Evolutionary conservation across 1,140 invertebrate species (phyloP).

Genomic region (Notospermus geniculatus): DNA sequence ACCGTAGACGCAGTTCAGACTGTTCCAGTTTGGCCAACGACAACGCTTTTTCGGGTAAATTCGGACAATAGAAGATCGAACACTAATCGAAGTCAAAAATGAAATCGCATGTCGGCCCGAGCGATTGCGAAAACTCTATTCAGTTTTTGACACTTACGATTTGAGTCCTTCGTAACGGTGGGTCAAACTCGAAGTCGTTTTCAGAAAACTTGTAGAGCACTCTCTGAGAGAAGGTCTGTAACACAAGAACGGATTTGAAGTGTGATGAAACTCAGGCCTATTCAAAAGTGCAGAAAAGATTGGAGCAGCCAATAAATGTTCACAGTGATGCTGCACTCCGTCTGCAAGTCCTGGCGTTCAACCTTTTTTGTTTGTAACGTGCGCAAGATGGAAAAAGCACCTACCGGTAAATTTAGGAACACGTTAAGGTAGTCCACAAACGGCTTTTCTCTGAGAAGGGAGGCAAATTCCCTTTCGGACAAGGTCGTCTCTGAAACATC

Average conservation of each 20-base stretch:
- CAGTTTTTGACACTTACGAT: too few relatives aligned
- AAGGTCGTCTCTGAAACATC: slow-evolving; percentile 9
- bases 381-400: slow-evolving; percentile 12
- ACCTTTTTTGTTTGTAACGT: too few relatives aligned
- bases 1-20: too few relatives aligned
- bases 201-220: slow-evolving; percentile 31
- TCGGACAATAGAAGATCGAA: too few relatives aligned
- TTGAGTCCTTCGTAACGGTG: slow-evolving; percentile 26
- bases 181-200: slow-evolving; percentile 34
- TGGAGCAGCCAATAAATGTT: too few relatives aligned
- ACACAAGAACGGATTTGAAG: background rate
- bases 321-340: too few relatives aligned
- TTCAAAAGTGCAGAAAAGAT: background rate
- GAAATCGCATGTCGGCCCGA: too few relatives aligned
- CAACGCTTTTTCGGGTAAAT: too few relatives aligned
- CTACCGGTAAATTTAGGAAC: slow-evolving; percentile 35
- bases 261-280: background rate
- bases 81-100: too few relatives aligned
- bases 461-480: slow-evolving; percentile 21
- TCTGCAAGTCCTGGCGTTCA: too few relatives aligned
- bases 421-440: slow-evolving; percentile 43
- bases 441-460: slow-evolving; percentile 32
- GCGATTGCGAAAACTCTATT: too few relatives aligned
- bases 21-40: too few relatives aligned
- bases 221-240: slow-evolving; percentile 36